Evolutionary conservation across 37 sponge, comb jelly and placozoan genomes (phyloP).

Genomic region (Beroe forskalii): DNA sequence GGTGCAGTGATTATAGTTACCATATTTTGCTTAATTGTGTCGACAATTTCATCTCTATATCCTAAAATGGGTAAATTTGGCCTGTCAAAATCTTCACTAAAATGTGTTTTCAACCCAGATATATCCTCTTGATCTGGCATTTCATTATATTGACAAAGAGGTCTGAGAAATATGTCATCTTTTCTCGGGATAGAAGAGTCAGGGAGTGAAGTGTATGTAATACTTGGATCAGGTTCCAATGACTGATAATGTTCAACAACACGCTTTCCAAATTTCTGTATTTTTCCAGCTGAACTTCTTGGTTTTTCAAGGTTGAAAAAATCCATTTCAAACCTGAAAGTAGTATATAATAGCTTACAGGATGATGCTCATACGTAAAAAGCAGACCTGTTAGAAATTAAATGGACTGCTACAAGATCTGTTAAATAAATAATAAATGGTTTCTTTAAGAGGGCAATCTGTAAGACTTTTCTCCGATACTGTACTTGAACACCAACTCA

Average conservation of each 20-base stretch:
- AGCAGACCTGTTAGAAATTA: too few relatives aligned
- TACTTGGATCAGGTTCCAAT: background rate
- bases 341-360: too few relatives aligned
- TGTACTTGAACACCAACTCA: too few relatives aligned
- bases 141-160: slow-evolving; percentile 10
- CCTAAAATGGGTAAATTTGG: slow-evolving; percentile 73
- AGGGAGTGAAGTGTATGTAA: background rate
- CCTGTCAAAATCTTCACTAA: background rate
- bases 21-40: slow-evolving; percentile 74
- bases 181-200: background rate
- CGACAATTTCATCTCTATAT: slow-evolving; percentile 70
- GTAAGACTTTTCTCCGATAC: too few relatives aligned
- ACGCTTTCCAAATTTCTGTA: slow-evolving; percentile 8
- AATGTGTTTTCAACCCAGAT: background rate
- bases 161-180: slow-evolving; percentile 23
- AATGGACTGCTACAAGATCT: too few relatives aligned
- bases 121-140: slow-evolving; percentile 27
- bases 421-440: too few relatives aligned
- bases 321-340: too few relatives aligned
- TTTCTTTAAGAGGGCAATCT: too few relatives aligned
- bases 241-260: background rate
- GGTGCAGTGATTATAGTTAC: slow-evolving; percentile 85
- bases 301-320: background rate
- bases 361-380: too few relatives aligned
- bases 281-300: background rate